Base-by-base conservation (phyloP, 2,797 vertebrate species). In the Hydrophis major region DNA sequence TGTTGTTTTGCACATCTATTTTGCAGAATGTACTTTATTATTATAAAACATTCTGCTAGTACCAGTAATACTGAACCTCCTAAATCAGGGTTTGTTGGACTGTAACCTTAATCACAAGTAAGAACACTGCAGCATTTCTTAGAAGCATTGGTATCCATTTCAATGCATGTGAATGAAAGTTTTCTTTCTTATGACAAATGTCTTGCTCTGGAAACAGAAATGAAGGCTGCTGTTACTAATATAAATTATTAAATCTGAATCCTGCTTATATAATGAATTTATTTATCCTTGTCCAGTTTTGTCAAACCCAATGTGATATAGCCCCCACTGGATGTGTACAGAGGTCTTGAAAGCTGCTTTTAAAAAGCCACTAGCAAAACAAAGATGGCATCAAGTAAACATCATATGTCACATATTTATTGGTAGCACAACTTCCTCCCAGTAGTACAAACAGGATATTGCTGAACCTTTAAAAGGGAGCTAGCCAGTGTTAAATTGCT, bases 241-340 rank as follows among this genome's bases (percentile, higher is more conserved):
- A 90, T 87, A 90, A 93, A 92, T 87, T 89, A 90, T 87, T 90
- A 87, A 28, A 14, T 87, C 50, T 89, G 55, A 92, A 90, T 87
- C 92, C 37, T 83, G 28, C 61, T 47, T 16, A 25, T 59, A 83
- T 28, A 61, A 20, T 56, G 32, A n/a, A 11, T 50, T 59, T 18
- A 2, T 74, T 87, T 50, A 86, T 87, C n/a, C 50, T 55, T 87
- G 53, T 59, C 37, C n/a, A 74, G 37, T 57, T 74, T 57, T 42
- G 47, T 47, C 61, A 90, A 32, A 3, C 60, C 50, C 83, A 89
- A 61, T 42, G 20, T 13, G 57, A 32, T 74, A 12, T 57, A 50
- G 42, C 61, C 18, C 60, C 32, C 16, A 28, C 89, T 69, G 59
- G 11, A 42, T 69, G 37, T 13, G 53, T 13, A 50, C 27, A 90